phyloP scores from a whole-genome alignment of 2,888 invertebrate species.

The Eugnorisma glareosa region DNA sequence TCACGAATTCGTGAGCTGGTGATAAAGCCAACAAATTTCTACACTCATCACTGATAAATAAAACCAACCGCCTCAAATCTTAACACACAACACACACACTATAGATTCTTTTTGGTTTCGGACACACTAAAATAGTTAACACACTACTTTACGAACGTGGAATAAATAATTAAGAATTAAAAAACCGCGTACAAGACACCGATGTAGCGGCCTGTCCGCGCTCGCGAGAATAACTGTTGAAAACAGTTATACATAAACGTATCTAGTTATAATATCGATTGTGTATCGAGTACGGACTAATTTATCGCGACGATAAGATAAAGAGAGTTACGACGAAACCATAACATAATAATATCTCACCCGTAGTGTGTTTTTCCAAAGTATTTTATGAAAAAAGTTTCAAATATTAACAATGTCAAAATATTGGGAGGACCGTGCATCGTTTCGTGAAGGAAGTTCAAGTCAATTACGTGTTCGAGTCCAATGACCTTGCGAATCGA shows the following conservation, averaged over 20 bases:
- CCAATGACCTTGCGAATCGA: conserved; percentile 74
- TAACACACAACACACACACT: conserved; percentile 55
- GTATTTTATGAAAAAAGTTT: conserved; percentile 28
- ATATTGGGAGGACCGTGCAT: conserved; percentile 4
- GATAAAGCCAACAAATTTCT: conserved; percentile 60
- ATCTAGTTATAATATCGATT: conserved; percentile 83
- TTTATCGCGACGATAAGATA: conserved; percentile 89
- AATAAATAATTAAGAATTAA: conserved; percentile 70
- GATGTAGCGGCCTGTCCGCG: conserved; percentile 80
- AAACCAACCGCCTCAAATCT: conserved; percentile 53
- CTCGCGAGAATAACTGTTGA: conserved; percentile 85
- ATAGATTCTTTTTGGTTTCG: conserved; percentile 42
- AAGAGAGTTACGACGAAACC: conserved; percentile 67
- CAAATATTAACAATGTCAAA: background rate
- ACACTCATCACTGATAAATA: conserved; percentile 60
- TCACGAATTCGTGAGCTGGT: conserved; percentile 66
- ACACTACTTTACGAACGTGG: conserved; percentile 61
- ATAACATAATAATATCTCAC: conserved; percentile 72
- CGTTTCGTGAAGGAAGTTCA: conserved; percentile 50
- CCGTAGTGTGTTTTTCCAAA: conserved; percentile 70
- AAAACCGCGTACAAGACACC: conserved; percentile 71
- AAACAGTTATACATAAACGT: conserved; percentile 79
- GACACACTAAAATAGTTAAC: conserved; percentile 49
- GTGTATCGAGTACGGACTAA: conserved; percentile 85
- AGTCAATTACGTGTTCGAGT: conserved; percentile 66